phyloP scores from a whole-genome alignment of 2,113 vertebrate species.

The Buteo buteo region DNA sequence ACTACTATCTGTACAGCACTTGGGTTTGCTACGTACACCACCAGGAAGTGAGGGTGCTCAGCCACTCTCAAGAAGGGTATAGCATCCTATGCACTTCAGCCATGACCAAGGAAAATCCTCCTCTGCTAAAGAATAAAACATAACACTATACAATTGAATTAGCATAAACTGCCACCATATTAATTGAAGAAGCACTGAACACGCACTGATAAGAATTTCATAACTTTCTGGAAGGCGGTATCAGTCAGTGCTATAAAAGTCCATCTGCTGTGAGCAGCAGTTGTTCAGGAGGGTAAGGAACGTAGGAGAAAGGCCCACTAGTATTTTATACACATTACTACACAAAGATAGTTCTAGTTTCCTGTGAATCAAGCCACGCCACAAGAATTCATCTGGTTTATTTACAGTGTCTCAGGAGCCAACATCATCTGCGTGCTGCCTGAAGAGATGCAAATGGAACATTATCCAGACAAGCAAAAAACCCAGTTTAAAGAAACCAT shows the following conservation, averaged over 20 bases:
- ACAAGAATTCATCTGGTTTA: constrained; percentile 34
- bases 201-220: not conserved
- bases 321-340: not conserved
- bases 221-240: not conserved
- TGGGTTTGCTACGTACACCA: fast-evolving
- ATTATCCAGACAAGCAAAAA: not conserved
- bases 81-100: not conserved
- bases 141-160: not conserved
- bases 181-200: not conserved
- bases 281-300: not conserved
- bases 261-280: constrained; percentile 20
- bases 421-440: not conserved
- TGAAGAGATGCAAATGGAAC: not conserved
- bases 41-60: not conserved
- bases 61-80: not conserved
- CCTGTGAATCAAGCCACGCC: not conserved
- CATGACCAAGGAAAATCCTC: not conserved
- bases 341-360: not conserved
- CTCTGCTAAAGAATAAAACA: not conserved
- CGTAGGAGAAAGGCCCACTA: not conserved
- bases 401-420: constrained; percentile 23
- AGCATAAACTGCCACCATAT: not conserved
- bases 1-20: not conserved
- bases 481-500: not conserved
- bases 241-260: not conserved